phyloP scores from a whole-genome alignment of 2,888 invertebrate species.

The Eulithis prunata region DNA sequence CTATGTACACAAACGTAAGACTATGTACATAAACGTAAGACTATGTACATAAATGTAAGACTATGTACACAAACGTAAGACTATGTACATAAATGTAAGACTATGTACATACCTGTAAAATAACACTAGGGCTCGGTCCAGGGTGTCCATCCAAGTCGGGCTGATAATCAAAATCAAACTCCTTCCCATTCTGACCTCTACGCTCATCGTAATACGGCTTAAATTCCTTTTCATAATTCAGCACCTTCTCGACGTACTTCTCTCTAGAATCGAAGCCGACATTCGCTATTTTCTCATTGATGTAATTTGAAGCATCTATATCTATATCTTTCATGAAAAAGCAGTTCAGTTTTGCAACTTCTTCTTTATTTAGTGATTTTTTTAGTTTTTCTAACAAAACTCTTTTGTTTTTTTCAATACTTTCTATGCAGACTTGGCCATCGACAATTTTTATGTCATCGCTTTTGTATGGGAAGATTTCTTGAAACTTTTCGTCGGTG shows the following conservation, averaged over 20 bases:
- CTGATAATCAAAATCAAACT: slow-evolving; percentile 94
- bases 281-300: slow-evolving; percentile 67
- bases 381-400: slow-evolving; percentile 59
- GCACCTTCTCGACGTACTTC: slow-evolving; percentile 59
- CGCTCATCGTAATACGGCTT: slow-evolving; percentile 65
- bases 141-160: slow-evolving; percentile 91
- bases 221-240: slow-evolving; percentile 50
- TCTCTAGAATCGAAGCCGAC: slow-evolving; percentile 70
- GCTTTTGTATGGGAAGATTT: slow-evolving; percentile 66
- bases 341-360: slow-evolving; percentile 66
- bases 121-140: slow-evolving; percentile 97
- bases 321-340: slow-evolving; percentile 79
- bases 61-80: no score
- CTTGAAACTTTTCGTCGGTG: slow-evolving; percentile 39
- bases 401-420: slow-evolving; percentile 72
- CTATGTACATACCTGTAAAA: slow-evolving; percentile 87
- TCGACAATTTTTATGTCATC: slow-evolving; percentile 49
- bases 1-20: no score
- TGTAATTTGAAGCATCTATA: slow-evolving; percentile 64
- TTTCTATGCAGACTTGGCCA: slow-evolving; percentile 64
- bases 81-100: no score
- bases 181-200: slow-evolving; percentile 55
- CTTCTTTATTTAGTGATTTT: slow-evolving; percentile 49
- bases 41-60: no score
- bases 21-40: no score